A percentile compares a stretch with the other conserved stretches of the same genome.
phyloP scores from a whole-genome alignment of 2,888 invertebrate species.

The Ormyrus thymus region DNA sequence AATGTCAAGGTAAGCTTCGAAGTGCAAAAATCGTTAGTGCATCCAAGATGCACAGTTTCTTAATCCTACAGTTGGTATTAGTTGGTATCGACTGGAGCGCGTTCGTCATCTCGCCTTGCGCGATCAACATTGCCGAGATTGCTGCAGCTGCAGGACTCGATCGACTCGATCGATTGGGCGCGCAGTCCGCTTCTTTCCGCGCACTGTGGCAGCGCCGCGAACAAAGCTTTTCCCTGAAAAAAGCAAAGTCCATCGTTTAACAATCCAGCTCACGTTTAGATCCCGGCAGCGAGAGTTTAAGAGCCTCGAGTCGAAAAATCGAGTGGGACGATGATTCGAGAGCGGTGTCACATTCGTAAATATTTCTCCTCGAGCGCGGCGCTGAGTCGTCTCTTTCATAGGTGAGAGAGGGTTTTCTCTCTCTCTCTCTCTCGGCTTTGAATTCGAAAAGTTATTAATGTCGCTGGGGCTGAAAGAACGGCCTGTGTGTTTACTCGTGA shows the following conservation, averaged over 20 bases:
- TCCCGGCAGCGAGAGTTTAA: no score
- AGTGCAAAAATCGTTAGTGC: constrained; percentile 33
- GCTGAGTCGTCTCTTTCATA: constrained; percentile 27
- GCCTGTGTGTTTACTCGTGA: neutral
- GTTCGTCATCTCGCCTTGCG: constrained; percentile 71
- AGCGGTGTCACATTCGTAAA: constrained; percentile 2
- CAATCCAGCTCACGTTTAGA: no score
- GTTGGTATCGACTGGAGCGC: constrained; percentile 65
- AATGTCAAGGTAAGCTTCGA: constrained; percentile 25
- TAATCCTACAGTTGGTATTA: constrained; percentile 10
- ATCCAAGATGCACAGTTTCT: constrained; percentile 26
- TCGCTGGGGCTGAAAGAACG: constrained; percentile 31
- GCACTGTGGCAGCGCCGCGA: constrained; percentile 71
- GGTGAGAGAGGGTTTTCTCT: neutral
- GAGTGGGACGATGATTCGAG: neutral
- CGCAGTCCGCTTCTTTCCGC: constrained; percentile 63
- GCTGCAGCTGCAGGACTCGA: constrained; percentile 66
- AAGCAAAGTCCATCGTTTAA: no score
- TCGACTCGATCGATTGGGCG: constrained; percentile 55
- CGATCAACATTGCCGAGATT: constrained; percentile 69
- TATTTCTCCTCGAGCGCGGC: neutral
- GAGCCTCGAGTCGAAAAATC: no score
- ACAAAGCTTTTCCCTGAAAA: no score
- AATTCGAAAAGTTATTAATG: constrained; percentile 48
- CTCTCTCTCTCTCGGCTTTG: neutral